Base-by-base conservation (phyloP, 2,888 invertebrate genomes). In the Aphidoletes aphidimyza region DNA sequence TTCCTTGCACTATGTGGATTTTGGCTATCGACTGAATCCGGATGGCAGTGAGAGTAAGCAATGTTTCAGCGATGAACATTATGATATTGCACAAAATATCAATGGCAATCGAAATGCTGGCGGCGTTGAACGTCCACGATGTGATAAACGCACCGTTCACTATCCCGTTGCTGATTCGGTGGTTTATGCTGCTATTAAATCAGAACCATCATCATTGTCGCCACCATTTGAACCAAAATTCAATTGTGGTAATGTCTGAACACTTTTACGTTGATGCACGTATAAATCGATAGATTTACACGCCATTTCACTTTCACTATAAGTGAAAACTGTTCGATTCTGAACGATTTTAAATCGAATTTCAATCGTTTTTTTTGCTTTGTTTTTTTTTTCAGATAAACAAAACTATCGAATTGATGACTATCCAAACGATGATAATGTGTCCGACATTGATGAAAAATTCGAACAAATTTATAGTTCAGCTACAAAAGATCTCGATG, bases 181-280 rank as follows among this genome's bases (percentile, higher is more conserved):
- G 2, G 90, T 90, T n/a, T 90, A 90, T 88, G 90, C 90, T 14
- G 89, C 89, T 69, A 90, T 90, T 39, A 90, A 90, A 85, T 88
- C 90, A 0, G 90, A 90, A 84, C 85, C 88, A 36, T 69, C 69
- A 14, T 69, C 69, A 11, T 54, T 84, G 19, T 87, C 88, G 83
- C 87, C 88, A 39, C 87, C 87, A 84, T 85, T 86, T 0, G 87
- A 88, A 84, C 86, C 88, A 2, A 54, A 54, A 54, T 26, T 54
- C n/a, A 59, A 86, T 88, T 54, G 87, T 88, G 85, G 88, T 88
- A 85, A 42, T 14, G 6, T 42, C 3, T 54, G 3, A 26, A 54
- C 8, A 45, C 54, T 54, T 47, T 47, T 47, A 54, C 22, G n/a
- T 22, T 54, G 17, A 47, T 14, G 19, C 47, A 47, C 19, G 9